Conservation (phyloP, 1,140 invertebrate species). For the Chlorops oryzae region DNA sequence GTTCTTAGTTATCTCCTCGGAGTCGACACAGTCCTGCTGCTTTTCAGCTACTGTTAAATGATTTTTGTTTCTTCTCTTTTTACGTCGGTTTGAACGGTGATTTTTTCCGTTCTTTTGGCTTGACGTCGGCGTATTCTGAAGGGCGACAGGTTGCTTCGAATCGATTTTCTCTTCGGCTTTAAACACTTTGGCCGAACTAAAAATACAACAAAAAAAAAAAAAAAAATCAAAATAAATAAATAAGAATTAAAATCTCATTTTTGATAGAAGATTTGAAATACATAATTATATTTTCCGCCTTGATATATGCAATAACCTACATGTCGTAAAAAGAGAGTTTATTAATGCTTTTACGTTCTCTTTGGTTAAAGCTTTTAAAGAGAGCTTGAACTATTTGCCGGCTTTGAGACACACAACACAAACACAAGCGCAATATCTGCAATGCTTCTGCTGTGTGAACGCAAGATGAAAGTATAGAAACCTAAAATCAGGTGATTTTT, state of each 20-base stretch:
- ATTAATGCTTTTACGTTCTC: not conserved
- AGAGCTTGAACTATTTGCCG: too few relatives aligned
- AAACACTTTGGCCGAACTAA: slow-evolving; percentile 25
- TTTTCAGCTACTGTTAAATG: slow-evolving; percentile 2
- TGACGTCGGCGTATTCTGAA: slow-evolving; percentile 20
- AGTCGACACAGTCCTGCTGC: not conserved
- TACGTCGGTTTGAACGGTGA: slow-evolving; percentile 35
- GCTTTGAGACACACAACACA: too few relatives aligned
- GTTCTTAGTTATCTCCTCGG: slow-evolving; percentile 15
- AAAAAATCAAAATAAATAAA: not conserved
- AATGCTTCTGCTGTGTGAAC: too few relatives aligned
- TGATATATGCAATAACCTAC: not conserved
- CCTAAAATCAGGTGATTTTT: slow-evolving; percentile 44
- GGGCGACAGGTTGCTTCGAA: slow-evolving; percentile 30
- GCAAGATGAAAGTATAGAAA: slow-evolving; percentile 23
- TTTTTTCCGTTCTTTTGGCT: slow-evolving; percentile 34
- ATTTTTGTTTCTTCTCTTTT: slow-evolving; percentile 35
- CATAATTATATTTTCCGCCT: not conserved
- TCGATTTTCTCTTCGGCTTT: slow-evolving; percentile 25
- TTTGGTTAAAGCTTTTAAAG: not conserved
- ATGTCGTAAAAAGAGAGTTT: not conserved
- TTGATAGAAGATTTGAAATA: slow-evolving; percentile 13
- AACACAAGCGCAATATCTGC: too few relatives aligned
- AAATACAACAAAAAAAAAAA: slow-evolving; percentile 14
- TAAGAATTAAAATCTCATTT: slow-evolving; percentile 1